These are phyloP conservation scores for Puffinus mauretanicus DNA, from an alignment of 2,113 vertebrate species.

Conservation along the genomic window DNA sequence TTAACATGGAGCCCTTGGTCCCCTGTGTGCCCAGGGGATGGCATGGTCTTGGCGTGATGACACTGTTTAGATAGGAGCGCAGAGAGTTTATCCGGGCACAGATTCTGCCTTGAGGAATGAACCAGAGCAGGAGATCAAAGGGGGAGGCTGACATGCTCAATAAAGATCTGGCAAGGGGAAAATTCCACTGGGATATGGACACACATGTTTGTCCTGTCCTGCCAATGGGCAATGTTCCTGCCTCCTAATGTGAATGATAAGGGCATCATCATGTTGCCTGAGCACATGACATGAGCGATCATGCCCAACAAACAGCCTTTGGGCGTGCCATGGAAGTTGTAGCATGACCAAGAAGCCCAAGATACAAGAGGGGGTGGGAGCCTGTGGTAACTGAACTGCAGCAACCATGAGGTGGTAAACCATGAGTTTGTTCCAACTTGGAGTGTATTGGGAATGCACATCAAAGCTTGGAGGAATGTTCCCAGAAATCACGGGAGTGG, in stretches of 20 bases:
- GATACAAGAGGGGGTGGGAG: conserved; percentile 28
- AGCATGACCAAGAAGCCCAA: conserved; percentile 52
- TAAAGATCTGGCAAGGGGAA: background rate
- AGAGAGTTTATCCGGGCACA: background rate
- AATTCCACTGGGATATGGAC: conserved; percentile 36
- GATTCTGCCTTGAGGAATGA: conserved; percentile 23
- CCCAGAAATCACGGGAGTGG: conserved; percentile 39
- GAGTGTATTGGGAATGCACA: conserved; percentile 55
- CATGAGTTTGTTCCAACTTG: conserved; percentile 58
- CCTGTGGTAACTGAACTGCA: conserved; percentile 45
- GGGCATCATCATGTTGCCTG: conserved; percentile 35
- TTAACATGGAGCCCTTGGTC: background rate
- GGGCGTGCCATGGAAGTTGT: conserved; percentile 35
- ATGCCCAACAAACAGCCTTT: conserved; percentile 43
- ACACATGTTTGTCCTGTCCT: conserved; percentile 52
- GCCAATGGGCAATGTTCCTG: conserved; percentile 58
- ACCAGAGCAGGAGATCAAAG: conserved; percentile 36
- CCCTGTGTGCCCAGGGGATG: background rate
- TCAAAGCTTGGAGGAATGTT: conserved; percentile 55
- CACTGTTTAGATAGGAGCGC: background rate
- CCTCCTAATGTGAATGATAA: conserved; percentile 55
- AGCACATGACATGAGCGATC: conserved; percentile 30
- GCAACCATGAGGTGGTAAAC: conserved; percentile 39
- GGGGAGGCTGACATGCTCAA: background rate
- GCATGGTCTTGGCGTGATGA: background rate